Conservation (phyloP, 2,113 vertebrate genomes). For the Noctilio leporinus region DNA sequence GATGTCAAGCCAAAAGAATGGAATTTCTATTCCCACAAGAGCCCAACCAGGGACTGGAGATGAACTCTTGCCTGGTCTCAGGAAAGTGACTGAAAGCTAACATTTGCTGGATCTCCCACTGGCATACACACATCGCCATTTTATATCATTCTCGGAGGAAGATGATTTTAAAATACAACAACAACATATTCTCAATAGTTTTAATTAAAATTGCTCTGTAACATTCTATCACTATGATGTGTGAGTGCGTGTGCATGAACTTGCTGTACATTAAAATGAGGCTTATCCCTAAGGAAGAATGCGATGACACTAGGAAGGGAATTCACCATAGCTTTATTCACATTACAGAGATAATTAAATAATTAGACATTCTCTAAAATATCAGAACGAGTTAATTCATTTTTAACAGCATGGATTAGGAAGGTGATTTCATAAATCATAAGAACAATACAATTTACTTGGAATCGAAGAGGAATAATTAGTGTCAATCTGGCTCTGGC, state of each 20-base stretch:
- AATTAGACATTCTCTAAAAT: constrained; percentile 66
- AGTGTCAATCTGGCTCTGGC: not conserved
- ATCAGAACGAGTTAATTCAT: constrained; percentile 55
- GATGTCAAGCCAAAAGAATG: constrained; percentile 74
- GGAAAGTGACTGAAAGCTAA: constrained; percentile 67
- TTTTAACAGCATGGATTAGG: constrained; percentile 55
- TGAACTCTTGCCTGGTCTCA: constrained; percentile 69
- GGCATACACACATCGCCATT: constrained; percentile 37
- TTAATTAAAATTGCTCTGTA: constrained; percentile 62
- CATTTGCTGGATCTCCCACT: constrained; percentile 46
- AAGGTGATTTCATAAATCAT: constrained; percentile 38
- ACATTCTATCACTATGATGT: not conserved
- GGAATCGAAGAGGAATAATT: constrained; percentile 40
- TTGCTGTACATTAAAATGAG: constrained; percentile 58
- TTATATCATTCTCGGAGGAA: constrained; percentile 49
- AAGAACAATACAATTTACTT: constrained; percentile 52
- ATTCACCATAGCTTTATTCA: constrained; percentile 65
- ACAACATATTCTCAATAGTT: constrained; percentile 37
- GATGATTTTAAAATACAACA: constrained; percentile 52
- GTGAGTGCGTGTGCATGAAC: not conserved
- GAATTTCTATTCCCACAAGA: constrained; percentile 73
- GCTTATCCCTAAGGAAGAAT: constrained; percentile 47
- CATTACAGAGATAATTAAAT: constrained; percentile 53
- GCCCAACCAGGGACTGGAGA: constrained; percentile 21
- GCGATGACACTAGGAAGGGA: not conserved